Percentiles rank a stretch among this genome's conserved stretches.
Conservation (phyloP, 35 echinoderm and acorn worm genomes). For the Hemicentrotus pulcherrimus region DNA sequence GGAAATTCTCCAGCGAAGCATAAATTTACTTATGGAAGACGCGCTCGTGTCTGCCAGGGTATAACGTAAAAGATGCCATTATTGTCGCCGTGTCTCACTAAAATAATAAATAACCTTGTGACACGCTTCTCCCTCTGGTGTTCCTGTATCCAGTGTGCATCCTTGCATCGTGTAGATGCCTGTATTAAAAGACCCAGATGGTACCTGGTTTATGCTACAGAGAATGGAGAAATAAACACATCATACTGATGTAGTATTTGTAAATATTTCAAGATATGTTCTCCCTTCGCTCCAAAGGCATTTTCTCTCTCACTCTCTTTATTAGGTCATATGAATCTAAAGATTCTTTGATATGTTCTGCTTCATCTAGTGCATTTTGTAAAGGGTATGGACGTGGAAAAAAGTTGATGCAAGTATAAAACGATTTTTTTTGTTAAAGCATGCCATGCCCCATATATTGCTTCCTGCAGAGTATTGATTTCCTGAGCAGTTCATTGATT, state of each 20-base stretch:
- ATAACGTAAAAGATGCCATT: not conserved
- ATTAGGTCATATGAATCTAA: not conserved
- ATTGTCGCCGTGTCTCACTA: conserved; percentile 8
- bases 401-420: not conserved
- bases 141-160: not conserved
- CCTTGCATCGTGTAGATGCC: not conserved
- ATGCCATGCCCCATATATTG: not conserved
- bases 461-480: not conserved
- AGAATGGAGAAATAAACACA: conserved; percentile 2
- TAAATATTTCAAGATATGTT: conserved; percentile 1
- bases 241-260: not conserved
- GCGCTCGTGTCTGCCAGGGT: not conserved
- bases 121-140: not conserved
- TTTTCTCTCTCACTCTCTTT: not conserved
- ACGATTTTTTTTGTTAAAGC: not conserved
- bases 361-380: no score
- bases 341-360: not conserved
- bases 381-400: not conserved
- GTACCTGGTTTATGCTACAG: not conserved
- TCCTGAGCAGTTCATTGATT: not conserved
- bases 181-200: not conserved
- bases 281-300: not conserved
- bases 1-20: not conserved
- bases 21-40: not conserved
- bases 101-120: conserved; percentile 20